Conservation (phyloP, 1,140 invertebrate genomes). For the Oncopodura yosiiana region DNA sequence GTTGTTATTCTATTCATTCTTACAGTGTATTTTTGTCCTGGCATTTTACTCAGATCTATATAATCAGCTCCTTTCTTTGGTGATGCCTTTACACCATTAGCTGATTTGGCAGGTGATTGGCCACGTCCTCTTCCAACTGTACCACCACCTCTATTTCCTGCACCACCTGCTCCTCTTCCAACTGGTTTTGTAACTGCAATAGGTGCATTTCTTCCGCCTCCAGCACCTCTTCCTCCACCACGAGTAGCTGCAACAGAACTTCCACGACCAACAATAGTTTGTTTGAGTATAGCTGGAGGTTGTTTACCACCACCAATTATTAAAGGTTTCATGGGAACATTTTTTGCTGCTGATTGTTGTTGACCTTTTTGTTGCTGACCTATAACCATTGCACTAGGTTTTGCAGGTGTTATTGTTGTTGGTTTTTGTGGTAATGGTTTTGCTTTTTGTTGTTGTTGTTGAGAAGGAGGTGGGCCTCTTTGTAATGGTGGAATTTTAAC, state of each 20-base stretch:
- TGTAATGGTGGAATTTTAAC: not conserved
- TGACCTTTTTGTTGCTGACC: not conserved
- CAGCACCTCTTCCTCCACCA: no score
- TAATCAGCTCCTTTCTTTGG: not conserved
- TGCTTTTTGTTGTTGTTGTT: not conserved
- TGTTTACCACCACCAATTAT: no score
- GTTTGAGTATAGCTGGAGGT: no score
- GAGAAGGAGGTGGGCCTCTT: conserved; percentile 1
- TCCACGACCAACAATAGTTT: no score
- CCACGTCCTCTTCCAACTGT: not conserved
- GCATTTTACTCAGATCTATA: not conserved
- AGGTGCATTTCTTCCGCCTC: no score
- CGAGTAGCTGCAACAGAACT: no score
- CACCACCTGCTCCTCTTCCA: not conserved
- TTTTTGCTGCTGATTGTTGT: not conserved
- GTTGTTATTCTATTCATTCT: not conserved
- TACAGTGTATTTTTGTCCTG: not conserved
- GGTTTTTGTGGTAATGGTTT: not conserved
- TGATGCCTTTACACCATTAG: not conserved
- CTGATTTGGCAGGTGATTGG: not conserved
- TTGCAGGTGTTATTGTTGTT: not conserved
- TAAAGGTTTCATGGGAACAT: no score
- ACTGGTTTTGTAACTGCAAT: no score
- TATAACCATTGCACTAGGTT: not conserved
- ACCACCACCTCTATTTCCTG: not conserved